Percentiles rank a stretch among this genome's conserved stretches.
These are phyloP conservation scores for Micromys minutus DNA, from an alignment of 2,113 vertebrate species.

Conservation along the genomic window DNA sequence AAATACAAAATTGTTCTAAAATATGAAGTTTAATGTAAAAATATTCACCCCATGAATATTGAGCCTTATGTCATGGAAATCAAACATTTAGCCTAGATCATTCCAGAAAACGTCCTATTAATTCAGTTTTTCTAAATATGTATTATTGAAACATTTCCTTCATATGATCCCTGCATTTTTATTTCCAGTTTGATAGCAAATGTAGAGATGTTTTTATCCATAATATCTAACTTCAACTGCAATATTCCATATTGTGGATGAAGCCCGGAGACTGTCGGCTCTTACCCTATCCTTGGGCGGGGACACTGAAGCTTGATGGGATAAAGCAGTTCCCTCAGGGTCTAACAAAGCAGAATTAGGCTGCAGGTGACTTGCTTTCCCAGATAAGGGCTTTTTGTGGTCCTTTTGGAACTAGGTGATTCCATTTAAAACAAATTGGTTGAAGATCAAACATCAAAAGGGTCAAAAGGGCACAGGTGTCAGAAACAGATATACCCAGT, in stretches of 20 bases:
- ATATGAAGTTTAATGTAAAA: background rate
- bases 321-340: background rate
- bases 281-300: slow-evolving; percentile 30
- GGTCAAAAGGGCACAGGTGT: no score
- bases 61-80: slow-evolving; percentile 10
- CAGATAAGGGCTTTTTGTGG: background rate
- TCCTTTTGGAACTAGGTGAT: slow-evolving; percentile 44
- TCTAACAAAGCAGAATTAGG: slow-evolving; percentile 28
- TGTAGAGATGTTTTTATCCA: slow-evolving; percentile 44
- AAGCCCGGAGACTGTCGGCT: slow-evolving; percentile 24
- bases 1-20: slow-evolving; percentile 23
- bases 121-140: background rate
- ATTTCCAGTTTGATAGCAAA: slow-evolving; percentile 50
- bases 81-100: background rate
- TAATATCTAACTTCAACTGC: slow-evolving; percentile 30
- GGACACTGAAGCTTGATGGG: slow-evolving; percentile 46
- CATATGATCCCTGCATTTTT: slow-evolving; percentile 12
- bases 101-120: slow-evolving; percentile 12
- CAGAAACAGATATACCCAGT: no score
- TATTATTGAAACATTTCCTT: background rate
- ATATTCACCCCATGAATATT: background rate
- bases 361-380: background rate
- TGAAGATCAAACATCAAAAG: no score
- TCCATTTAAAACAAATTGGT: slow-evolving; percentile 42
- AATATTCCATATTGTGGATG: slow-evolving; percentile 24